These are phyloP conservation scores for Sceliomorpha sp. DNA, from an alignment of 2,888 invertebrate genomes.

Conservation along the genomic window DNA sequence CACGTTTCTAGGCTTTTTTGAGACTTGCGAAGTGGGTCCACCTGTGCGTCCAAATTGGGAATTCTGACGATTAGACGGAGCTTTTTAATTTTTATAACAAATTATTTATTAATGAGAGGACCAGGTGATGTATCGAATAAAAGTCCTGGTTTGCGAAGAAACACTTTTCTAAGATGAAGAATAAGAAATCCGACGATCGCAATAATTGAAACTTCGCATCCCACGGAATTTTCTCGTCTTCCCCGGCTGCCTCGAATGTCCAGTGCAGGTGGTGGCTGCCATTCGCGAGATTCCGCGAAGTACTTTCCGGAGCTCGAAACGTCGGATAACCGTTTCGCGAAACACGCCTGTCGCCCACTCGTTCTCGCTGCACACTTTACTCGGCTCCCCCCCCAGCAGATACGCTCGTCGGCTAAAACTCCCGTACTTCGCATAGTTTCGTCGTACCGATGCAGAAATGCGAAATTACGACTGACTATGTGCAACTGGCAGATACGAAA, in stretches of 20 bases:
- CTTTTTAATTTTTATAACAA: no score
- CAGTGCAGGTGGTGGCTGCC: conserved; percentile 28
- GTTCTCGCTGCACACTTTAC: conserved; percentile 51
- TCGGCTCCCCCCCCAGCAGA: conserved; percentile 39
- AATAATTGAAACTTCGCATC: conserved; percentile 23
- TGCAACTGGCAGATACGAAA: conserved; percentile 18
- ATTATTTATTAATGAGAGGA: no score
- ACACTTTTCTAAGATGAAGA: no score
- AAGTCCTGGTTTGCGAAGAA: no score
- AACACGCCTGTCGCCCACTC: conserved; percentile 46
- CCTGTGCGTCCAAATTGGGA: no score
- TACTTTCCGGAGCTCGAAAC: conserved; percentile 21
- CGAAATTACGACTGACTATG: conserved; percentile 25
- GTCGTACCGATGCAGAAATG: conserved; percentile 33
- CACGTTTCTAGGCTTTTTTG: no score
- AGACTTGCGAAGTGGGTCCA: no score
- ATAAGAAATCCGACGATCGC: no score
- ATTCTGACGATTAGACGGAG: no score
- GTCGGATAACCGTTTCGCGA: conserved; percentile 52
- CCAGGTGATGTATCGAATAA: no score
- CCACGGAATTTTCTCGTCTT: conserved; percentile 2
- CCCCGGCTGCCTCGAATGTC: conserved; percentile 20
- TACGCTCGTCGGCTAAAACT: conserved; percentile 39
- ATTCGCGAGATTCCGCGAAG: conserved; percentile 42
- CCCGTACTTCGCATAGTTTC: conserved; percentile 43